Evolutionary conservation across 2,888 invertebrate species (phyloP).

Genomic region (Stenurella melanura): DNA sequence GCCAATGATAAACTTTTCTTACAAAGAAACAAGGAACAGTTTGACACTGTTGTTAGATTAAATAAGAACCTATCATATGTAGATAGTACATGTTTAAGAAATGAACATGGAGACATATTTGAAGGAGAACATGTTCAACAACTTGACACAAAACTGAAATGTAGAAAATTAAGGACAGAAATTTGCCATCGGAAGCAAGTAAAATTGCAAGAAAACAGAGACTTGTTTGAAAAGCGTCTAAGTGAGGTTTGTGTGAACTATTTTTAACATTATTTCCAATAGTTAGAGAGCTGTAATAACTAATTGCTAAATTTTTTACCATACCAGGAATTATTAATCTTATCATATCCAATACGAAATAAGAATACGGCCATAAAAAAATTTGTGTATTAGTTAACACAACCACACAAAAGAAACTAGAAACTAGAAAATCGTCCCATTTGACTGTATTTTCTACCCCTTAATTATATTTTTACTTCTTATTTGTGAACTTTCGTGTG

Average conservation of each 20-base stretch:
- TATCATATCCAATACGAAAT: too few species aligned
- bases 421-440: too few species aligned
- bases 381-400: too few species aligned
- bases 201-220: constrained; percentile 3
- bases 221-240: background rate
- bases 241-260: background rate
- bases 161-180: background rate
- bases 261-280: background rate
- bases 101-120: background rate
- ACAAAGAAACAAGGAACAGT: background rate
- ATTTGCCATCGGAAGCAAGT: constrained; percentile 14
- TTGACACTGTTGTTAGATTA: background rate
- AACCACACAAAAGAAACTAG: too few species aligned
- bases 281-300: too few species aligned
- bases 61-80: background rate
- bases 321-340: too few species aligned
- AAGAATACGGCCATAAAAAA: too few species aligned
- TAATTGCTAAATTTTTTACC: too few species aligned
- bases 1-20: background rate
- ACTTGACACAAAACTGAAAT: too few species aligned
- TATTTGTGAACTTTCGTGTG: too few species aligned
- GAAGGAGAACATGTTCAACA: background rate
- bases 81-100: background rate
- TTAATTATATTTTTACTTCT: too few species aligned
- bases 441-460: too few species aligned